These are phyloP conservation scores for Bufotes viridis DNA, from an alignment of 2,797 vertebrate species.

Conservation along the genomic window DNA sequence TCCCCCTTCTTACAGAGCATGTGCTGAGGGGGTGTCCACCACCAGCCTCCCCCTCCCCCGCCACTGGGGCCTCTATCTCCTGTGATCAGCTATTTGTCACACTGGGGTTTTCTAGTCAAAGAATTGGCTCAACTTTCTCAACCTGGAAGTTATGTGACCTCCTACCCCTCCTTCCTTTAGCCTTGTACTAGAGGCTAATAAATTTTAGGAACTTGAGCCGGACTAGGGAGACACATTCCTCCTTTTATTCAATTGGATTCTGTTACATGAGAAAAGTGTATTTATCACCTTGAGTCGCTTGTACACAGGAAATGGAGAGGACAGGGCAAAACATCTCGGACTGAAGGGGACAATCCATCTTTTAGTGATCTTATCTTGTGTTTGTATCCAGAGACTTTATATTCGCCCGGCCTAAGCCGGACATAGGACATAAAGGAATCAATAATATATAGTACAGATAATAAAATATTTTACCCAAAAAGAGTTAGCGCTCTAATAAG, in stretches of 20 bases:
- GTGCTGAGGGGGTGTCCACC: not conserved
- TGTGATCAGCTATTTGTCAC: conserved; percentile 39
- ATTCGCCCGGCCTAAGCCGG: not conserved
- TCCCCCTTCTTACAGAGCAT: not conserved
- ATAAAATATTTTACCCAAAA: too few relatives aligned
- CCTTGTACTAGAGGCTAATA: conserved; percentile 27
- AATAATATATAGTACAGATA: too few relatives aligned
- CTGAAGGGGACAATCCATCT: not conserved
- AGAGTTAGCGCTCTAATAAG: too few relatives aligned
- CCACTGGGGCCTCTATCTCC: conserved; percentile 14
- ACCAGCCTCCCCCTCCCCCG: conserved; percentile 10
- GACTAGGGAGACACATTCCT: not conserved
- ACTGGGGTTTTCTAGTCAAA: conserved; percentile 26
- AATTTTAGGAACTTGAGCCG: conserved; percentile 32
- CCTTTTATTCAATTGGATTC: conserved; percentile 38
- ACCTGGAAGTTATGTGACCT: conserved; percentile 20
- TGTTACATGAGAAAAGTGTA: conserved; percentile 22
- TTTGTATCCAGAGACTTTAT: not conserved
- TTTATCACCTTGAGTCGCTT: conserved; percentile 23
- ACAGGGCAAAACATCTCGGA: not conserved
- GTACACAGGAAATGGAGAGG: not conserved
- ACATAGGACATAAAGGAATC: not conserved
- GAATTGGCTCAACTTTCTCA: conserved; percentile 22
- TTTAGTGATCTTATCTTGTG: not conserved
- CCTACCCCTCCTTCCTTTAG: not conserved